Percentiles rank a stretch among this genome's conserved stretches.
Evolutionary conservation across 2,888 invertebrate genomes (phyloP).

Genomic region (Pristionchus arcanus): DNA sequence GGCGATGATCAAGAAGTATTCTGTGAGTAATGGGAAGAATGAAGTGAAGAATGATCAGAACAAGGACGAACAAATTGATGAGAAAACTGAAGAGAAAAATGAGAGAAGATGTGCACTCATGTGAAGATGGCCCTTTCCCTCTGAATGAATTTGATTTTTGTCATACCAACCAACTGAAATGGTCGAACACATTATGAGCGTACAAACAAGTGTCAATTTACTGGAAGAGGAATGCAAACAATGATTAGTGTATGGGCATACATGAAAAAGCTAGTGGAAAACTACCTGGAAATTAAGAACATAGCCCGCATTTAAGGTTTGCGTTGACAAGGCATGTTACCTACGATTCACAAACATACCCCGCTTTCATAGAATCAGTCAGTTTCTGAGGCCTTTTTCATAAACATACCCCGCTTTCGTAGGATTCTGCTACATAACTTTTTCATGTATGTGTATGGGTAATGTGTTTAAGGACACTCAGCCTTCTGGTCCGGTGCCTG

Average conservation of each 20-base stretch:
- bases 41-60: background rate
- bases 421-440: too few species aligned
- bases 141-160: slow-evolving; percentile 2
- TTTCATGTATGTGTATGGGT: background rate
- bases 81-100: background rate
- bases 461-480: background rate
- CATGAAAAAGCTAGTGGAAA: too few species aligned
- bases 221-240: too few species aligned
- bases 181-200: background rate
- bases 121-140: background rate
- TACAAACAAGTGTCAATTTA: background rate
- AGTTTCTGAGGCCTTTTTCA: too few species aligned
- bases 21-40: slow-evolving; percentile 53
- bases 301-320: too few species aligned
- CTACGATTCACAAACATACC: too few species aligned
- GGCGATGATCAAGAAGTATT: slow-evolving; percentile 88
- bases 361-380: too few species aligned
- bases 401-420: too few species aligned
- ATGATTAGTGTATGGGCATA: too few species aligned
- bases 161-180: background rate
- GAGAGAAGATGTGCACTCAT: background rate
- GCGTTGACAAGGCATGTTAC: too few species aligned
- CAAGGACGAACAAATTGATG: background rate
- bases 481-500: slow-evolving; percentile 58
- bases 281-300: too few species aligned